These are phyloP conservation scores for Phragmatobia fuliginosa DNA, from an alignment of 2,888 invertebrate genomes.

Conservation along the genomic window DNA sequence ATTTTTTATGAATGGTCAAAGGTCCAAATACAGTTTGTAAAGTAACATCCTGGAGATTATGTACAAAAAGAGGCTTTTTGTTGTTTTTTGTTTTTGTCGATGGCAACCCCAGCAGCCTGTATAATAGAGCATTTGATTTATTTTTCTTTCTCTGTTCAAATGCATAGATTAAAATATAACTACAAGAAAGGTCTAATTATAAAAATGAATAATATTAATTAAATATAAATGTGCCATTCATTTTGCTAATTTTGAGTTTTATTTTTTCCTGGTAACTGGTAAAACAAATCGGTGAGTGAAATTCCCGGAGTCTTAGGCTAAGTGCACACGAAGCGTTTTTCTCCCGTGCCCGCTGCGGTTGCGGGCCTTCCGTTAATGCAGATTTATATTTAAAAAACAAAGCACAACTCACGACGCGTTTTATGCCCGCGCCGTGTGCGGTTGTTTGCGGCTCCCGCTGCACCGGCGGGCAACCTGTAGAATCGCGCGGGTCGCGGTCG, in stretches of 20 bases:
- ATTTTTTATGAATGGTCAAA: conserved; percentile 60
- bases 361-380: too few relatives aligned
- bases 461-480: too few relatives aligned
- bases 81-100: conserved; percentile 58
- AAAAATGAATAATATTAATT: conserved; percentile 87
- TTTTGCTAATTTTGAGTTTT: conserved; percentile 85
- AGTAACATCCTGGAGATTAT: conserved; percentile 73
- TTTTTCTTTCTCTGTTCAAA: conserved; percentile 72
- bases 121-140: conserved; percentile 73
- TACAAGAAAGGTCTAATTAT: conserved; percentile 86
- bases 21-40: conserved; percentile 56
- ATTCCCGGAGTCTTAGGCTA: too few relatives aligned
- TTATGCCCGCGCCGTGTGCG: too few relatives aligned
- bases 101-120: conserved; percentile 69
- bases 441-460: too few relatives aligned
- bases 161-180: conserved; percentile 82
- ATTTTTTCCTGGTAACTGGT: conserved; percentile 60
- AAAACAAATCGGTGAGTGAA: too few relatives aligned
- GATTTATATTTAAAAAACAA: too few relatives aligned
- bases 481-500: too few relatives aligned
- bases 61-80: conserved; percentile 76
- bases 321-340: too few relatives aligned
- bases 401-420: too few relatives aligned
- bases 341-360: too few relatives aligned
- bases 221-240: conserved; percentile 88